Evolutionary conservation across 2,113 vertebrate species (phyloP), one percentile per base, ranked within the genome.

Genomic region (Perca flavescens): DNA sequence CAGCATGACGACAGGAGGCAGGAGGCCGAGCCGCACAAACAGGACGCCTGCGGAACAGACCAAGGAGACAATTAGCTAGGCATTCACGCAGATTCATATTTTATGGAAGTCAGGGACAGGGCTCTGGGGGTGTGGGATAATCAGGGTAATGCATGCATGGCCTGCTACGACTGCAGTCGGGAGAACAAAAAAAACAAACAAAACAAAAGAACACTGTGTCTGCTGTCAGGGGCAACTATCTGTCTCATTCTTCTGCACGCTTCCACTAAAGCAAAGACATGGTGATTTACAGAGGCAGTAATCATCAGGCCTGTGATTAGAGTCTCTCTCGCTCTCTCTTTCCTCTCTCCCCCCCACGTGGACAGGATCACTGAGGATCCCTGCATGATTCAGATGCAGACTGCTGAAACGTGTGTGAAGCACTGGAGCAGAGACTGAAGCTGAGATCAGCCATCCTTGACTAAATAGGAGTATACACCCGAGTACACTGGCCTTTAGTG

Each of bases 1-100:
- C 98, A 99, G 91, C 97, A 99, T 91, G 94, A 86, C 0, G 97
- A 98, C 74, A 99, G 94, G 62, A 99, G 83, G 71, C 98, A 99
- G 6, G 97, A 95, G 2, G 97, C 97, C 0, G 97, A 96, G 82
- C 98, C 97, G 0, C 98, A 99, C 89, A 99, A 93, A 89, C 98
- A 99, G 4, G 97, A 98, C 0, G 93, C 97, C 98, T 99, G 86
- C 57, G 83, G 0, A 62, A 52, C 0, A 61, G 40, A 50, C 5
- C 1, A 22, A 66, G 60, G 19, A 40, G 14, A 60, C n/a, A 60
- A 63, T 74, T n/a, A 86, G 50, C 60, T 40, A 19, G 34, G 75
- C 16, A 43, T 63, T 68, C 43, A 40, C 28, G 12, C 49, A 22
- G 50, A 60, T 56, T 80, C 62, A 74, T 67, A 56, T 68, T 65